A percentile compares a stretch with the other conserved stretches of the same genome.
Conservation (phyloP, 2,888 invertebrate species). For the Phymatocera aterrima region DNA sequence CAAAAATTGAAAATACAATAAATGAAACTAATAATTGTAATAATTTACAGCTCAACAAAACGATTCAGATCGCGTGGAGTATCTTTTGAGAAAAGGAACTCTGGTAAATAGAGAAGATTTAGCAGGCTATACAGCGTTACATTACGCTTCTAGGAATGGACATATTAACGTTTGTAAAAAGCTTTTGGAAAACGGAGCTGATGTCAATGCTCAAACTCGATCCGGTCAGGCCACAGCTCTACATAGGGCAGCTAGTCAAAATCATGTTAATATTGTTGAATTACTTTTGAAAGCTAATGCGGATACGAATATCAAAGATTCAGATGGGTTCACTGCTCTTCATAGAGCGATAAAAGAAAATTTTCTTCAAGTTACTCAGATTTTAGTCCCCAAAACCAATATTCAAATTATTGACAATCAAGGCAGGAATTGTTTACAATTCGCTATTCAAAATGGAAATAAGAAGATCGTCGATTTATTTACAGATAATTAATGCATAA, state of each 20-base stretch:
- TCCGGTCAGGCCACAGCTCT: conserved; percentile 88
- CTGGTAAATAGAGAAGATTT: conserved; percentile 82
- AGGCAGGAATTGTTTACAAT: conserved; percentile 86
- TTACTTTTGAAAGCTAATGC: conserved; percentile 82
- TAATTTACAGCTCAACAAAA: conserved; percentile 82
- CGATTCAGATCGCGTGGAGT: conserved; percentile 81
- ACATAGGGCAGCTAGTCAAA: conserved; percentile 88
- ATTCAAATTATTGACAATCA: conserved; percentile 81
- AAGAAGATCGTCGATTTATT: conserved; percentile 66
- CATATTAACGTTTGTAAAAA: conserved; percentile 82
- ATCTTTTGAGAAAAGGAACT: conserved; percentile 78
- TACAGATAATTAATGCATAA: neutral
- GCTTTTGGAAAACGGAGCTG: conserved; percentile 83
- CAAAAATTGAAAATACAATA: neutral
- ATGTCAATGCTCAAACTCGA: conserved; percentile 85
- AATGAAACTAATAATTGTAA: neutral
- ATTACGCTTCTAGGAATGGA: conserved; percentile 92
- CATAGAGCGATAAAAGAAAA: conserved; percentile 82
- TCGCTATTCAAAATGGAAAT: conserved; percentile 80
- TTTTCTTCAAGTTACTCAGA: conserved; percentile 79
- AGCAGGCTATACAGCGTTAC: conserved; percentile 91
- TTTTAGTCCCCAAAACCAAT: conserved; percentile 81
- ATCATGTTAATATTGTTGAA: conserved; percentile 81
- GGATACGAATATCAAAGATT: conserved; percentile 80
- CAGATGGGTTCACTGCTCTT: conserved; percentile 88